Base-by-base conservation (phyloP, 2,888 invertebrate genomes). In the Beris chalybata region DNA sequence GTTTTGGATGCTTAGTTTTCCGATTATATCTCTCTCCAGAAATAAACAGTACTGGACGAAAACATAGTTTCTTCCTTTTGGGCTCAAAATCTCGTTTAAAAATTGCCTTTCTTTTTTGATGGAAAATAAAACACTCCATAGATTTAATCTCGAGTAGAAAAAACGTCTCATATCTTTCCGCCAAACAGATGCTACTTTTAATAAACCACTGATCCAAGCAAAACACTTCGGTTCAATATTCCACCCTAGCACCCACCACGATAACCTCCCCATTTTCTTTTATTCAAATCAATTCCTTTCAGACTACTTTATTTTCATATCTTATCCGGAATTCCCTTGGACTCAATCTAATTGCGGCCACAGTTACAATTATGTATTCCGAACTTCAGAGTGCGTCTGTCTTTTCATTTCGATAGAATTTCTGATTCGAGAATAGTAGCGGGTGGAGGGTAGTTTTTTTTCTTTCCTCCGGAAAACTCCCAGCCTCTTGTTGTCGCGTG, bases 291-390 rank as follows among this genome's bases (percentile, higher is more conserved):
- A 50, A 15, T 50, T 52, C 47, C 44, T 61, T 13, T 32, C 50
- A 5, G 32, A 13, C 61, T 30, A 50, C 13, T 61, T 61, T 38
- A 22, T 61, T 61, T 61, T 61, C 61, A 61, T 61, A 38, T 61
- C 61, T 52, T 32, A 52, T 30, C 54, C 61, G 11, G 15, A 50
- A 61, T 50, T 61, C 50, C 50, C 61, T 61, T 52, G 9, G 30
- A 61, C 61, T 52, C 38, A 52, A 61, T 61, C 43, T 61, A 61
- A 61, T 61, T 61, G 61, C 52, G 61, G 31, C 61, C 61, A 52
- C 61, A 61, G 31, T 32, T 29, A 44, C 61, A 61, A 61, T 61
- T 61, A 61, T 61, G 50, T 61, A 61, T 61, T 61, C 50, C 61
- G 61, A 61, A 22, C 50, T 61, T 61, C 52, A 50, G 12, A 50